Conservation (phyloP, 2,888 invertebrate genomes). For the Macrosiphum euphorbiae region DNA sequence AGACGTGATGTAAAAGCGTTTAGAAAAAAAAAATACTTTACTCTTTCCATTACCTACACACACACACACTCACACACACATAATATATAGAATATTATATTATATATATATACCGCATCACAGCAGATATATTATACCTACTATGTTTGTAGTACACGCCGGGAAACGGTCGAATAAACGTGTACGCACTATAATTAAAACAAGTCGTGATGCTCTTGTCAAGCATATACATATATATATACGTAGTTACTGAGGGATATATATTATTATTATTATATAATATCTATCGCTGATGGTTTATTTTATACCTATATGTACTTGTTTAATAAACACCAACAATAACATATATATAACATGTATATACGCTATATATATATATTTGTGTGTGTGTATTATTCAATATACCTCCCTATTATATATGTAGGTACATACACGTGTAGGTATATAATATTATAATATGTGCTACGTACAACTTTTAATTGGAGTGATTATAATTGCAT, state of each 20-base stretch:
- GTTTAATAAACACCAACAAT: slow-evolving; percentile 10
- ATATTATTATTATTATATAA: not conserved
- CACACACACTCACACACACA: not conserved
- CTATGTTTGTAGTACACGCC: not conserved
- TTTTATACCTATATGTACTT: not conserved
- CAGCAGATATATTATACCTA: not conserved
- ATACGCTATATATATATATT: not conserved
- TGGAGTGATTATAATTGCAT: slow-evolving; percentile 8
- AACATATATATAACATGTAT: not conserved
- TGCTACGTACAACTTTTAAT: slow-evolving; percentile 2
- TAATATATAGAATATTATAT: not conserved
- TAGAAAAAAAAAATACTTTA: not conserved
- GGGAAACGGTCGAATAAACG: slow-evolving; percentile 35
- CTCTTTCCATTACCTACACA: slow-evolving; percentile 5
- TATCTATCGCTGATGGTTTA: slow-evolving; percentile 11
- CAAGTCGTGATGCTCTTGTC: slow-evolving; percentile 47
- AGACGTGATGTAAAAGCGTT: slow-evolving; percentile 15
- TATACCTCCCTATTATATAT: not conserved
- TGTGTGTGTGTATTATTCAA: not conserved
- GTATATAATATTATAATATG: no score
- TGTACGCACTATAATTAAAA: slow-evolving; percentile 38
- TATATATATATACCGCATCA: not conserved
- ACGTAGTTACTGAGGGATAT: not conserved
- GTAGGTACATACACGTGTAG: not conserved
- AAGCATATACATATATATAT: not conserved